Evolutionary conservation across 2,888 invertebrate genomes (phyloP).

Genomic region (Scrobipalpa atriplicella): DNA sequence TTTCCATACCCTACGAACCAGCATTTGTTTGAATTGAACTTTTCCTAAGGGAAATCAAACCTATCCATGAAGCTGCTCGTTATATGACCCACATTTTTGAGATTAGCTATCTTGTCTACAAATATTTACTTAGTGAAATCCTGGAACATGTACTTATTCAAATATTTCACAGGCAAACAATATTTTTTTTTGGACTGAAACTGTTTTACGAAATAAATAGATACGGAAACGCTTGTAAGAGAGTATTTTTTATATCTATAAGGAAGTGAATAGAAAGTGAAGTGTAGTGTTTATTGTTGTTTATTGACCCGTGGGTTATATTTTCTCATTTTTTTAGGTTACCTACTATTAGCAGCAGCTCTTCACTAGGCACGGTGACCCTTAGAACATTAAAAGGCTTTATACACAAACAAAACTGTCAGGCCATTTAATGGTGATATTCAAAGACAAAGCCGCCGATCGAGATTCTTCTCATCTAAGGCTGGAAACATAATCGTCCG

Average conservation of each 20-base stretch:
- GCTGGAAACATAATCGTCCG: no score
- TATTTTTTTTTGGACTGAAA: neutral
- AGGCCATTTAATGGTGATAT: neutral
- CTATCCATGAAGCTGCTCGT: slow-evolving; percentile 4
- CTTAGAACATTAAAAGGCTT: neutral
- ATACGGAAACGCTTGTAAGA: no score
- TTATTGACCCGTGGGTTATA: no score
- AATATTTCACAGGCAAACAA: no score
- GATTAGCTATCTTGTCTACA: neutral
- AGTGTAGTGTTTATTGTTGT: no score
- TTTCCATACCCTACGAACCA: neutral
- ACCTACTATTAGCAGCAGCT: no score
- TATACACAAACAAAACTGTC: neutral
- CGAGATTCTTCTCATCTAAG: neutral
- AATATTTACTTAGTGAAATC: slow-evolving; percentile 1
- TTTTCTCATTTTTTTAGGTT: no score
- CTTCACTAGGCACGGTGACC: no score
- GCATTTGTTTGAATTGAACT: slow-evolving; percentile 10
- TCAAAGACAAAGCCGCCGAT: neutral
- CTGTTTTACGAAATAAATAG: no score
- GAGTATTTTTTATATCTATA: no score
- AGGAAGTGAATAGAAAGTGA: no score
- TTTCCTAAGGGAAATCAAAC: slow-evolving; percentile 13
- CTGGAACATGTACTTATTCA: no score
- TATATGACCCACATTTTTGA: slow-evolving; percentile 3